phyloP scores from a whole-genome alignment of 2,888 invertebrate genomes.

The Cantharis lateralis region DNA sequence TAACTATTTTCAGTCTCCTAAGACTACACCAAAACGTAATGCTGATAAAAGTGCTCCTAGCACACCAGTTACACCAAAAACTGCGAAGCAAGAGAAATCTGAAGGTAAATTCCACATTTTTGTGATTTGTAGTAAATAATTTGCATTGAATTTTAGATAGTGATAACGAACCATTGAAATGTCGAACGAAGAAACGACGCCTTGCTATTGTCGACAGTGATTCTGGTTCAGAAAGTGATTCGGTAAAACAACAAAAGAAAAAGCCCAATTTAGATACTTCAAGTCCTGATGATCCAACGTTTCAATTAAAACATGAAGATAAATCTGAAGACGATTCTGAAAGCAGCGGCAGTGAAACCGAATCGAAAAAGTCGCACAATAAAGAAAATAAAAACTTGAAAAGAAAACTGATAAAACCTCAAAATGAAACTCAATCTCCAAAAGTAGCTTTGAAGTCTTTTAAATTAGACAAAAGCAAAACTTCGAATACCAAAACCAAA shows the following conservation, averaged over 20 bases:
- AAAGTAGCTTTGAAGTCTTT: background rate
- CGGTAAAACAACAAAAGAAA: background rate
- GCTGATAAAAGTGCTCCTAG: conserved; percentile 15
- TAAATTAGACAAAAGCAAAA: background rate
- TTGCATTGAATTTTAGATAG: background rate
- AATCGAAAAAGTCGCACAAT: background rate
- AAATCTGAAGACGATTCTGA: background rate
- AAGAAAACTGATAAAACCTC: background rate
- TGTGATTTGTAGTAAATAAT: background rate
- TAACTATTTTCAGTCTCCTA: conserved; percentile 49
- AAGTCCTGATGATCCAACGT: background rate
- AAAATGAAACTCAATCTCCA: background rate
- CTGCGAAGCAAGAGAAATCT: background rate
- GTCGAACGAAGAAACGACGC: background rate
- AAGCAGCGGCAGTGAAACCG: background rate
- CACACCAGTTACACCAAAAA: conserved; percentile 7
- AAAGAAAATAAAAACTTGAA: background rate
- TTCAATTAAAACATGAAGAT: background rate
- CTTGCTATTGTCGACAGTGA: background rate
- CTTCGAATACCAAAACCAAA: background rate
- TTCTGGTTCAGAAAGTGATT: background rate
- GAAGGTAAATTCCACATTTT: conserved; percentile 3
- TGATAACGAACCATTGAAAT: background rate
- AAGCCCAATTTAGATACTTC: background rate
- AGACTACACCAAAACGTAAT: conserved; percentile 24